Evolutionary conservation across 2,888 invertebrate genomes (phyloP), one percentile per base, ranked within the genome.

Genomic region (Tigriopus californicus): DNA sequence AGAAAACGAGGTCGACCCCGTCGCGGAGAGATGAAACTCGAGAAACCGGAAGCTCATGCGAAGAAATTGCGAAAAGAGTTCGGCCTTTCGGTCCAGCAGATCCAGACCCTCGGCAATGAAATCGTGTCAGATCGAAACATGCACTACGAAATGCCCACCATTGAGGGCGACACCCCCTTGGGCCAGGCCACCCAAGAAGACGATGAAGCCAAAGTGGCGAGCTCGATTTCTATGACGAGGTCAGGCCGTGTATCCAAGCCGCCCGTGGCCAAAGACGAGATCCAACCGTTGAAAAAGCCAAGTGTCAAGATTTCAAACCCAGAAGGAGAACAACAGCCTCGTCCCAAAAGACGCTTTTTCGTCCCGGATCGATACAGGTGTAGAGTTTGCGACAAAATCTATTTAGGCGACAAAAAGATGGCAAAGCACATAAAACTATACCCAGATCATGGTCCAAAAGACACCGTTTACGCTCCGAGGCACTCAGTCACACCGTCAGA

Each of bases 301-400:
- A 33, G 33, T 33, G 33, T 33, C 33, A 33, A 33, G 8, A 33
- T 33, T 33, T 8, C 33, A 8, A 8, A 33, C 33, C 33, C 33
- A 3, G 33, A 33, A 33, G 33, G 33, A 6, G 13, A 24, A 33
- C 54, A 22, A 25, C n/a, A n/a, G n/a, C 12, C 12, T 20, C n/a
- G 13, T 33, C 51, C 51, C 41, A 54, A 54, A 54, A 13, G 33
- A 54, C 12, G n/a, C 6, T 54, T 54, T 40, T 33, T 5, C 13
- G 33, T 54, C 20, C 54, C 54, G 15, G 15, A 24, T 40, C 24
- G 40, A 33, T 54, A 54, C 20, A 24, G 54, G 6, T 54, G 54
- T 20, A 3, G 54, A n/a, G 54, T 54, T 12, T 54, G 54, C 13
- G 40, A 54, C 54, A 54, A 54, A n/a, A 54, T 54, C 24, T 54